A percentile compares a stretch with the other conserved stretches of the same genome.
phyloP scores from a whole-genome alignment of 2,797 vertebrate genomes.

The Neosilurus hyrtlii region DNA sequence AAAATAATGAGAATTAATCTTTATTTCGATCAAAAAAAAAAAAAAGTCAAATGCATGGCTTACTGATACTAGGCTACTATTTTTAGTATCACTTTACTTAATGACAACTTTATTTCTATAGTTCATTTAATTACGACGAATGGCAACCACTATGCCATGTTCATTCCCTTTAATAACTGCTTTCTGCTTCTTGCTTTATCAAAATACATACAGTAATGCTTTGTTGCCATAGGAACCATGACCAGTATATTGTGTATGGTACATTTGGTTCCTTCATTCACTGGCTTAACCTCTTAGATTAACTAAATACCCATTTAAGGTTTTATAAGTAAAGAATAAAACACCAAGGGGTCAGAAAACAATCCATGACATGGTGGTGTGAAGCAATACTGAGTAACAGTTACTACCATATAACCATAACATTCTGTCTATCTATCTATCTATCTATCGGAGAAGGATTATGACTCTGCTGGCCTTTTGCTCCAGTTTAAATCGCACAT shows the following conservation, averaged over 20 bases:
- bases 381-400: neutral
- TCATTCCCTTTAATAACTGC: neutral
- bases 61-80: no score
- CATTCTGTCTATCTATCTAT: no score
- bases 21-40: no score
- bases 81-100: no score
- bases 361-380: neutral
- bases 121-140: conserved; percentile 33
- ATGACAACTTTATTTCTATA: conserved; percentile 2
- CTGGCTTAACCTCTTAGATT: neutral
- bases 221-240: neutral
- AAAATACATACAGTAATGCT: neutral
- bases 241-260: neutral
- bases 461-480: neutral
- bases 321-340: neutral
- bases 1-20: neutral
- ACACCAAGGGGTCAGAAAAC: neutral
- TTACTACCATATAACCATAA: neutral
- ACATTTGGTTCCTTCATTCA: neutral
- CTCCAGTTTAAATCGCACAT: conserved; percentile 21
- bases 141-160: neutral
- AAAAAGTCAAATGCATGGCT: no score
- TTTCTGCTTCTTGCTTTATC: neutral
- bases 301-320: neutral
- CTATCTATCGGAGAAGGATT: neutral